These are phyloP conservation scores for Moxostoma hubbsi DNA, from an alignment of 2,797 vertebrate genomes.

Conservation along the genomic window DNA sequence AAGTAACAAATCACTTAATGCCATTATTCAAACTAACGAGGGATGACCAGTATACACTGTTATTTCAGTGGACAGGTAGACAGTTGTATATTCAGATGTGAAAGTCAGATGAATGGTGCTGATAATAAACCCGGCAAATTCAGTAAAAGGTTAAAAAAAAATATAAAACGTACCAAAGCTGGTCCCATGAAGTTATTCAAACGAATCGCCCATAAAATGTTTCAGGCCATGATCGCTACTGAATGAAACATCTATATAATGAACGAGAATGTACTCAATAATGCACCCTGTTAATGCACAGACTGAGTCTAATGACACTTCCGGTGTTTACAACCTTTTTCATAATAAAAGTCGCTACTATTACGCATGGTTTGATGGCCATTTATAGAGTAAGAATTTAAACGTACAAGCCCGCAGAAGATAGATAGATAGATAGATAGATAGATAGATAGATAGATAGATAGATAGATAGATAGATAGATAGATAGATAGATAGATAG, in stretches of 20 bases:
- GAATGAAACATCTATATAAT: background rate
- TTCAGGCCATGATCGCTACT: background rate
- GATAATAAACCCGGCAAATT: too few relatives aligned
- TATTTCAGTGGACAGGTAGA: background rate
- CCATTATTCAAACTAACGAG: background rate
- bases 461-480: too few relatives aligned
- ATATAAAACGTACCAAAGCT: slow-evolving; percentile 1
- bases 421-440: too few relatives aligned
- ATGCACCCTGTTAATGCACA: background rate
- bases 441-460: too few relatives aligned
- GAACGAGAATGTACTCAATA: too few relatives aligned
- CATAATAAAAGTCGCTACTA: slow-evolving; percentile 24
- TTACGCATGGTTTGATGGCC: background rate
- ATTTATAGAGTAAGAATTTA: background rate
- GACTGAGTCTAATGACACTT: background rate
- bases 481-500: too few relatives aligned
- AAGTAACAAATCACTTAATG: background rate
- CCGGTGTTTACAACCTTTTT: background rate
- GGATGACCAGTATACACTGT: background rate
- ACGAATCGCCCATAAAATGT: background rate
- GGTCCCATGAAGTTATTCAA: background rate
- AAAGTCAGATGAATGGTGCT: background rate
- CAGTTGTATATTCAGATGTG: background rate
- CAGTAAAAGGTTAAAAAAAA: too few relatives aligned
- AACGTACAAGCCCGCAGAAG: too few relatives aligned